Evolutionary conservation across 1,140 invertebrate species (phyloP).

Genomic region (Drosophila triauraria): DNA sequence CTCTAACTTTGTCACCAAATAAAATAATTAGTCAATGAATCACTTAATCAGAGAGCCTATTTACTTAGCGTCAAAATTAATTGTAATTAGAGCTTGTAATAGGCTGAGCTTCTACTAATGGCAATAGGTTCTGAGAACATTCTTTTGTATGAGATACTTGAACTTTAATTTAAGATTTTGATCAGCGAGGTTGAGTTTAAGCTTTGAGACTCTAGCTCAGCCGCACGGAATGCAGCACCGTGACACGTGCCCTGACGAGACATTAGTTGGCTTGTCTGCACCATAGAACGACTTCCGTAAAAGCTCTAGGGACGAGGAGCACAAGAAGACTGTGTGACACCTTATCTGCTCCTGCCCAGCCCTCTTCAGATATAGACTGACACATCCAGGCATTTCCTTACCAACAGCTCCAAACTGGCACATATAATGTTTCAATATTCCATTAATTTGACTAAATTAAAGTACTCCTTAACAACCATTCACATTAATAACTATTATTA

Average conservation of each 20-base stretch:
- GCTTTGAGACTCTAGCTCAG: too few relatives aligned
- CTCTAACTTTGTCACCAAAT: not conserved
- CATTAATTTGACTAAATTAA: too few relatives aligned
- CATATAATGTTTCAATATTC: too few relatives aligned
- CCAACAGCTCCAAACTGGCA: too few relatives aligned
- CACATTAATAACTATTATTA: too few relatives aligned
- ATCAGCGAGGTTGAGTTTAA: not conserved
- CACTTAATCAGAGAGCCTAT: conserved; percentile 1
- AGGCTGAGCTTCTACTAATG: not conserved
- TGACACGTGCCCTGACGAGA: not conserved
- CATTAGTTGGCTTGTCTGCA: not conserved
- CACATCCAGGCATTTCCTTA: too few relatives aligned
- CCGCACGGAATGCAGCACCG: not conserved
- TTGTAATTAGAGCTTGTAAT: not conserved
- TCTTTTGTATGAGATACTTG: not conserved
- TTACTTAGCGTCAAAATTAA: not conserved
- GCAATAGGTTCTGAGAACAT: not conserved
- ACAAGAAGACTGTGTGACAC: too few relatives aligned
- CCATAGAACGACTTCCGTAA: not conserved
- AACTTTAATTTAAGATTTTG: not conserved
- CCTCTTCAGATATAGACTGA: too few relatives aligned
- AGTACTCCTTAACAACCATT: too few relatives aligned
- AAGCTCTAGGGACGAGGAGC: too few relatives aligned
- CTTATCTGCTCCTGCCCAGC: too few relatives aligned
- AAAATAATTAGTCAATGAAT: conserved; percentile 29